phyloP scores from a whole-genome alignment of 2,888 invertebrate species.

The Brachyptera putata region DNA sequence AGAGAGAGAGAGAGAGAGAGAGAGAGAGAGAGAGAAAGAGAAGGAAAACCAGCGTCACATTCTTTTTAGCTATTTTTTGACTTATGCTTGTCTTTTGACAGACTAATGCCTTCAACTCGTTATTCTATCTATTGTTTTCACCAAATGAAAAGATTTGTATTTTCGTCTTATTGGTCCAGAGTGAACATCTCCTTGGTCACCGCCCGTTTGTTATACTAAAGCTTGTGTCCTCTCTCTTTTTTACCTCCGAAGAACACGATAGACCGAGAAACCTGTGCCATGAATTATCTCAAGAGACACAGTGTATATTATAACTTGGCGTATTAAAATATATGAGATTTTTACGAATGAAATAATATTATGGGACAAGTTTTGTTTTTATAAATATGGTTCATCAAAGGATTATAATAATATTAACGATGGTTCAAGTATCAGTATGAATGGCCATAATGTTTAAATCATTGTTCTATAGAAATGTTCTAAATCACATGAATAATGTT shows the following conservation, averaged over 20 bases:
- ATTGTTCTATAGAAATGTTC: too few species aligned
- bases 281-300: conserved; percentile 3
- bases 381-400: too few species aligned
- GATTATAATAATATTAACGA: too few species aligned
- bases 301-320: too few species aligned
- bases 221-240: too few species aligned
- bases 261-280: not conserved
- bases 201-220: not conserved
- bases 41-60: conserved; percentile 4
- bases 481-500: too few species aligned
- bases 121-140: conserved; percentile 31
- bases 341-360: too few species aligned
- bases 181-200: not conserved
- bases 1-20: not conserved
- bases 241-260: too few species aligned
- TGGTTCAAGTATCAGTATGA: too few species aligned
- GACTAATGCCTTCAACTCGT: conserved; percentile 30
- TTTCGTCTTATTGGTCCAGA: conserved; percentile 3
- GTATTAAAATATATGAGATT: too few species aligned
- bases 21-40: not conserved
- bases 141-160: conserved; percentile 29
- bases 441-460: too few species aligned
- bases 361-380: too few species aligned
- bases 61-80: conserved; percentile 27
- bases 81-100: conserved; percentile 29